Percentiles rank a stretch among this genome's conserved stretches.
Evolutionary conservation across 2,888 invertebrate species (phyloP).

Genomic region (Nysson spinosus): DNA sequence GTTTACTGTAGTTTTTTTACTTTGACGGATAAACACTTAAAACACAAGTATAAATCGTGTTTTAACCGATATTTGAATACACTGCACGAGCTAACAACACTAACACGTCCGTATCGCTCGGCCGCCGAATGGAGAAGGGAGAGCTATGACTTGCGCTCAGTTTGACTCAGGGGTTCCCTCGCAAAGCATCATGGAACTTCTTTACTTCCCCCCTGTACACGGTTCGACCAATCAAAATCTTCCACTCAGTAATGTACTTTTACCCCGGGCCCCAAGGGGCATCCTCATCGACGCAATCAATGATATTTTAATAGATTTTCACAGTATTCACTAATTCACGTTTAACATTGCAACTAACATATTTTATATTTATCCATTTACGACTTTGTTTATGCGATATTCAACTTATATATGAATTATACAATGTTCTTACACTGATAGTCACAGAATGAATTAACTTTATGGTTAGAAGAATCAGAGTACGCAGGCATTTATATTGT

Average conservation of each 20-base stretch:
- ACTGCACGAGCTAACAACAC: slow-evolving; percentile 51
- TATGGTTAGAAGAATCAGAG: no score
- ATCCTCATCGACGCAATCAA: no score
- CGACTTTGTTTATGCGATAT: no score
- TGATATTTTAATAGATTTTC: no score
- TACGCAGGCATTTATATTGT: no score
- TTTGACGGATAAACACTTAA: slow-evolving; percentile 31
- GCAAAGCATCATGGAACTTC: slow-evolving; percentile 64
- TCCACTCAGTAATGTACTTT: slow-evolving; percentile 29
- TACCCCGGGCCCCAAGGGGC: no score
- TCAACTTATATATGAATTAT: no score
- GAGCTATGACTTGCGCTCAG: slow-evolving; percentile 56
- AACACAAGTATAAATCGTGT: slow-evolving; percentile 42
- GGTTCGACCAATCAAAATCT: slow-evolving; percentile 44
- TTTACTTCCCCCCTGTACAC: slow-evolving; percentile 27
- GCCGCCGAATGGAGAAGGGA: slow-evolving; percentile 74
- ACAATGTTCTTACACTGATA: no score
- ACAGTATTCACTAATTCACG: no score
- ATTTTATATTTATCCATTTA: no score
- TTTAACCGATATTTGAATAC: slow-evolving; percentile 41
- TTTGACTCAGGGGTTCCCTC: slow-evolving; percentile 59
- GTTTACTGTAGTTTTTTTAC: slow-evolving; percentile 45
- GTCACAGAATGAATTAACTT: no score
- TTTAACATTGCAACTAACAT: no score
- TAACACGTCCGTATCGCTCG: slow-evolving; percentile 67